These are phyloP conservation scores for Apodemia mormo DNA, from an alignment of 2,888 invertebrate genomes.

Conservation along the genomic window DNA sequence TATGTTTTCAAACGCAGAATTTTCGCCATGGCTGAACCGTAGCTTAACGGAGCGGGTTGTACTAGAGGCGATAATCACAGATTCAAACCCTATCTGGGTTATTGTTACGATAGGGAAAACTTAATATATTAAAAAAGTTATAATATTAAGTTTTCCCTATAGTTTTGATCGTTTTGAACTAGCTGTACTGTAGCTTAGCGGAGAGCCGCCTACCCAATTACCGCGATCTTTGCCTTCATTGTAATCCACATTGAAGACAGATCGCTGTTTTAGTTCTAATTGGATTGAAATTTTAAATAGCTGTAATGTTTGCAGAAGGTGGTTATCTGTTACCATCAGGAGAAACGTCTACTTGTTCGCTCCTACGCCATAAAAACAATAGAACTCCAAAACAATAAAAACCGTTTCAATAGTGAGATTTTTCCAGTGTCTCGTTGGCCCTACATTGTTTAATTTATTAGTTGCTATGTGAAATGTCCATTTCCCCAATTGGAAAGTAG, in stretches of 20 bases:
- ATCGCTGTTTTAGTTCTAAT: neutral
- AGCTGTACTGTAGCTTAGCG: neutral
- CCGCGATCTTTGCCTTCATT: too few species aligned
- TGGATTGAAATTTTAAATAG: too few species aligned
- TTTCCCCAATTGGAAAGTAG: neutral
- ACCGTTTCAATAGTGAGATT: neutral
- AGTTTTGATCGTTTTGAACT: too few species aligned
- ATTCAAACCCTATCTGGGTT: too few species aligned
- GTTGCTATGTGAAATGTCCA: conserved; percentile 1
- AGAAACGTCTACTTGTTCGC: neutral
- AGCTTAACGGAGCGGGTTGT: too few species aligned
- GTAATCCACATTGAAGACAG: neutral
- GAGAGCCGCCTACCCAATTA: neutral
- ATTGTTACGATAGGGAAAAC: too few species aligned
- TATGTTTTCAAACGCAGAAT: too few species aligned
- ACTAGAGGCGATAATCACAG: too few species aligned
- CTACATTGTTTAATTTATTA: neutral
- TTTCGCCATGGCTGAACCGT: too few species aligned
- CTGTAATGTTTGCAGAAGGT: too few species aligned
- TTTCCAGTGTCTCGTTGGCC: neutral
- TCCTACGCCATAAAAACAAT: neutral
- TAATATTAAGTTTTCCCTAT: too few species aligned
- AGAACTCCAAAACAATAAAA: neutral
- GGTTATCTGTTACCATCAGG: neutral
- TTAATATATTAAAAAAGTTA: too few species aligned